Percentiles rank a stretch among this genome's conserved stretches.
These are phyloP conservation scores for Crossocerus cetratus DNA, from an alignment of 2,888 invertebrate species.

Conservation along the genomic window DNA sequence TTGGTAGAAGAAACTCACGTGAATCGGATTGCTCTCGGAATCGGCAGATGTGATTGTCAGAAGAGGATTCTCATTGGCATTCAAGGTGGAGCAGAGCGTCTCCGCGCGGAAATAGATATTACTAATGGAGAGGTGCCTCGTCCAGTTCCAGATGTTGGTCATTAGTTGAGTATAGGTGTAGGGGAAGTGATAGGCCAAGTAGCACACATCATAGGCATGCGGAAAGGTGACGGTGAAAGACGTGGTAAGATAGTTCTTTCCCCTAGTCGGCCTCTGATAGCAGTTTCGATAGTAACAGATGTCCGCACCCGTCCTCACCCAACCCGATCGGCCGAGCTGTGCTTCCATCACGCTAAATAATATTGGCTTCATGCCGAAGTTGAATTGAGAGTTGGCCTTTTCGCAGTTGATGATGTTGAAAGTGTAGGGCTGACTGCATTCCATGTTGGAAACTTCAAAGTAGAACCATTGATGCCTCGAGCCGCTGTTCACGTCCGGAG, in stretches of 20 bases:
- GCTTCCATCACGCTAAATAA: conserved; percentile 90
- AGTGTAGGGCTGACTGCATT: conserved; percentile 83
- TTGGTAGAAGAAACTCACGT: conserved; percentile 74
- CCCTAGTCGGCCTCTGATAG: conserved; percentile 80
- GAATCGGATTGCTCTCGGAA: conserved; percentile 79
- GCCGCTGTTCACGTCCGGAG: conserved; percentile 89
- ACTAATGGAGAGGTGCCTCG: conserved; percentile 78
- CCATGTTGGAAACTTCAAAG: conserved; percentile 90
- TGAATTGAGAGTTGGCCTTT: conserved; percentile 91
- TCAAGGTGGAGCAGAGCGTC: conserved; percentile 84
- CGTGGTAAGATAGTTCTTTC: conserved; percentile 85
- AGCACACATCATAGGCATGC: conserved; percentile 87
- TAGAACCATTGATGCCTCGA: conserved; percentile 94
- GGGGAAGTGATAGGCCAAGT: conserved; percentile 92
- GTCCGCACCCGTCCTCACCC: conserved; percentile 86
- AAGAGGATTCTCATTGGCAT: conserved; percentile 86
- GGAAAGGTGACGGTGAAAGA: conserved; percentile 88
- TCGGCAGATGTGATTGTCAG: conserved; percentile 86
- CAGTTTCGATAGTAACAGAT: conserved; percentile 91
- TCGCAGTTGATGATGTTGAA: conserved; percentile 94
- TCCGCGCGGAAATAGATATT: conserved; percentile 82
- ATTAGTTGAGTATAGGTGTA: conserved; percentile 89
- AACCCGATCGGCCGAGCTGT: conserved; percentile 80
- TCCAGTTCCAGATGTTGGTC: conserved; percentile 84
- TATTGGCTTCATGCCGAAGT: conserved; percentile 93